Evolutionary conservation across 1,140 invertebrate species (phyloP).

Genomic region (Macrosteles quadrilineatus): DNA sequence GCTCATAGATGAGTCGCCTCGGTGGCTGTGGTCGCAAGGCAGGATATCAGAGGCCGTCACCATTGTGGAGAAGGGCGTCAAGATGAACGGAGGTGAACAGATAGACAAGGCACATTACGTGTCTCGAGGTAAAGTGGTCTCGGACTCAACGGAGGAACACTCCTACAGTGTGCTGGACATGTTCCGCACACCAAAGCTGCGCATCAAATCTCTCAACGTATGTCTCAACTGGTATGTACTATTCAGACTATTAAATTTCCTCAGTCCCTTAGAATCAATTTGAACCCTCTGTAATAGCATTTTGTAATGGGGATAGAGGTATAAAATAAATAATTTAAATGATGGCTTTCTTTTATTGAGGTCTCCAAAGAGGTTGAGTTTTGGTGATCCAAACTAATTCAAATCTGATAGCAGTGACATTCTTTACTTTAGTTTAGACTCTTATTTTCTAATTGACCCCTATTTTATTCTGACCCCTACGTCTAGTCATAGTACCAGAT

Average conservation of each 20-base stretch:
- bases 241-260: conserved; percentile 15
- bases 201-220: conserved; percentile 77
- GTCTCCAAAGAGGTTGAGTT: too few relatives aligned
- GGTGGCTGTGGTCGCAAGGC: conserved; percentile 82
- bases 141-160: conserved; percentile 45
- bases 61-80: conserved; percentile 71
- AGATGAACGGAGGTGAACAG: conserved; percentile 63
- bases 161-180: conserved; percentile 64
- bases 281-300: too few relatives aligned
- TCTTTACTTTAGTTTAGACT: too few relatives aligned
- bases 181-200: conserved; percentile 75
- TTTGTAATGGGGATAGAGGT: too few relatives aligned
- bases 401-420: too few relatives aligned
- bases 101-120: conserved; percentile 64
- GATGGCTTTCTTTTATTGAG: too few relatives aligned
- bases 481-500: too few relatives aligned
- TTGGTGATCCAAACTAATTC: too few relatives aligned
- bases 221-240: conserved; percentile 72
- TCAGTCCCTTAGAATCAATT: too few relatives aligned
- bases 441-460: too few relatives aligned
- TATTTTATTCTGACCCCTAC: too few relatives aligned
- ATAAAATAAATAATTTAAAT: too few relatives aligned
- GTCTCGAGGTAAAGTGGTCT: conserved; percentile 58
- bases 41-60: conserved; percentile 66
- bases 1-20: conserved; percentile 82